Base-by-base conservation (phyloP, 2,113 vertebrate genomes). In the Mystacornis crossleyi region DNA sequence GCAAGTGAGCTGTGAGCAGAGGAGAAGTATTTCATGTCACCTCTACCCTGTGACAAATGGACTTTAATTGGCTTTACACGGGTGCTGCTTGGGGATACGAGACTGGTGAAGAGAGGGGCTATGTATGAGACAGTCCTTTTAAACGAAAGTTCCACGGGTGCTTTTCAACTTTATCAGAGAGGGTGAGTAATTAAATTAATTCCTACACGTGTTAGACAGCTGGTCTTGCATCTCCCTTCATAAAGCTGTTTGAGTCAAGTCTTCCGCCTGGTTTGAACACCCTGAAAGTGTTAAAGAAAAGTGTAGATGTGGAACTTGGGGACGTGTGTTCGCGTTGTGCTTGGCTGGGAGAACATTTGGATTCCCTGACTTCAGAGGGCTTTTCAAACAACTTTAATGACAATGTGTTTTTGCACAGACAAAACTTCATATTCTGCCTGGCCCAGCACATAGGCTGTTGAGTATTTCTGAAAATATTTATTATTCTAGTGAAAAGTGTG, bases 1-100 rank as follows among this genome's bases (percentile, higher is more conserved):
- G 81, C 53, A 23, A 57, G 93, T 23, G 93, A 92, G 96, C 89
- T 92, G 91, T 40, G 93, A 95, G 95, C 81, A 93, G 93, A 21
- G 54, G 77, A 13, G 43, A 66, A 71, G 4, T 43, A 4, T 83
- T 79, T 57, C 6, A 8, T 69, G 96, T 94, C 81, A n/a, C 64
- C 47, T 81, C 57, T 69, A 14, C 53, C 72, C 84, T 77, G 71
- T 92, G 82, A 94, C 84, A 95, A 85, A 95, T n/a, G 65, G 75
- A 18, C 55, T 86, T 77, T 84, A 93, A 93, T 94, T 94, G 94
- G 25, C 65, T 89, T 47, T 92, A 47, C 40, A 29, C 1, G 13
- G 62, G 31, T 74, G 58, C 19, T 53, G 6, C 69, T 66, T 16
- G 89, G 60, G 14, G 91, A 57, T 18, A 79, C 5, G 5, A 51